These are phyloP conservation scores for Xiphophorus couchianus DNA, from an alignment of 2,113 vertebrate species.

Conservation along the genomic window DNA sequence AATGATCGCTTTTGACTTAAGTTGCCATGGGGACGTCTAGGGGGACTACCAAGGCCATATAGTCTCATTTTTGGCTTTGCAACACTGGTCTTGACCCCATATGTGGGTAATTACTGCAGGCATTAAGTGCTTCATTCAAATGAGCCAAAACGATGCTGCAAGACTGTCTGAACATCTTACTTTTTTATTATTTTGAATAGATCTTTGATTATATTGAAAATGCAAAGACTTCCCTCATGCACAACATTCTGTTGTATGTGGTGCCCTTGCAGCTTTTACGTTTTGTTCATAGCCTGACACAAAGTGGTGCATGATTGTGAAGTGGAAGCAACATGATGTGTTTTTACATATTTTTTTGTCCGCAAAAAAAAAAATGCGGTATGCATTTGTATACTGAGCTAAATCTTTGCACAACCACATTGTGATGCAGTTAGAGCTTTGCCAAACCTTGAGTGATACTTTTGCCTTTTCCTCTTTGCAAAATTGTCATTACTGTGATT, in stretches of 20 bases:
- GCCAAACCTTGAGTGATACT: no score
- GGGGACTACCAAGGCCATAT: constrained; percentile 38
- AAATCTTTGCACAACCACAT: no score
- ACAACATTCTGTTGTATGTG: background rate
- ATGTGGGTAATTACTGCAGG: constrained; percentile 38
- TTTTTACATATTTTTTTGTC: no score
- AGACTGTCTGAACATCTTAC: background rate
- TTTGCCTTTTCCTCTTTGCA: no score
- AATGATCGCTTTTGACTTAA: constrained; percentile 61
- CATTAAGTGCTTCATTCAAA: constrained; percentile 44
- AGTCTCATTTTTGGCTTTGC: constrained; percentile 53
- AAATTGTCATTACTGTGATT: no score
- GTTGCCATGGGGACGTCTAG: constrained; percentile 37
- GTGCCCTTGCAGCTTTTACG: no score
- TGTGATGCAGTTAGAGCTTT: no score
- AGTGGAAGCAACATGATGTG: no score
- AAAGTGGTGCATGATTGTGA: no score
- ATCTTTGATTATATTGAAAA: background rate
- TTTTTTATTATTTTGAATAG: background rate
- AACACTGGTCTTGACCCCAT: constrained; percentile 60
- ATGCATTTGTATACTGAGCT: no score
- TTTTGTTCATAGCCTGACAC: no score
- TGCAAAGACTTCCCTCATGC: background rate
- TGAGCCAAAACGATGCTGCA: constrained; percentile 18
- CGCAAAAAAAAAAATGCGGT: no score